Evolutionary conservation across 2,888 invertebrate species (phyloP).

Genomic region (Clistopyga incitator): DNA sequence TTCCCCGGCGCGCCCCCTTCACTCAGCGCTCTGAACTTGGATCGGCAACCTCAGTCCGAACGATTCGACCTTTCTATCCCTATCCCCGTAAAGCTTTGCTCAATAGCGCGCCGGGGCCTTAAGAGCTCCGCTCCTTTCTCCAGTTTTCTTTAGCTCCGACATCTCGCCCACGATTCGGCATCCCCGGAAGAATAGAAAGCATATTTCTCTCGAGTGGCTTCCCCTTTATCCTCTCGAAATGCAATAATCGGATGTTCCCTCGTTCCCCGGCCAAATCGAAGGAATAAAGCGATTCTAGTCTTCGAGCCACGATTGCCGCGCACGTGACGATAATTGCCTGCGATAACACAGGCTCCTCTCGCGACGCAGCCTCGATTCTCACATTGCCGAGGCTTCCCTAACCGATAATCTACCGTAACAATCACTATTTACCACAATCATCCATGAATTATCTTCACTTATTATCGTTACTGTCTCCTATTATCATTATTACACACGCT

Average conservation of each 20-base stretch:
- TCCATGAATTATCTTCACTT: neutral
- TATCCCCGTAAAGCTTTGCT: neutral
- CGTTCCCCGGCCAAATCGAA: conserved; percentile 41
- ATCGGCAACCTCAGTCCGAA: conserved; percentile 7
- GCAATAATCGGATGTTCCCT: conserved; percentile 45
- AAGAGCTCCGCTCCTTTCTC: conserved; percentile 3
- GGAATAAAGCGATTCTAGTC: conserved; percentile 42
- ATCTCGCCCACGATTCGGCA: conserved; percentile 17
- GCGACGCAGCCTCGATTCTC: conserved; percentile 7
- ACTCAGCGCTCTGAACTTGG: neutral
- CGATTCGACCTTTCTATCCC: conserved; percentile 10
- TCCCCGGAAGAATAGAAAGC: conserved; percentile 22
- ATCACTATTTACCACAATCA: neutral
- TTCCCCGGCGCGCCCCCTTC: neutral
- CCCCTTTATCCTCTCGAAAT: conserved; percentile 31
- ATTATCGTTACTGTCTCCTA: neutral
- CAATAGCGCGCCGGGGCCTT: neutral
- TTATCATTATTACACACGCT: neutral
- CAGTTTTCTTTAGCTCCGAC: neutral
- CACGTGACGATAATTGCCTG: conserved; percentile 55
- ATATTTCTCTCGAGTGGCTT: conserved; percentile 13
- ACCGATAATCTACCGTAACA: neutral
- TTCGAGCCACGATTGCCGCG: conserved; percentile 13
- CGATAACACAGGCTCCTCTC: conserved; percentile 42
- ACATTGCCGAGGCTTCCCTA: neutral